A percentile compares a stretch with the other conserved stretches of the same genome.
phyloP scores from a whole-genome alignment of 1,140 invertebrate genomes.

The Alviniconcha marisindica region DNA sequence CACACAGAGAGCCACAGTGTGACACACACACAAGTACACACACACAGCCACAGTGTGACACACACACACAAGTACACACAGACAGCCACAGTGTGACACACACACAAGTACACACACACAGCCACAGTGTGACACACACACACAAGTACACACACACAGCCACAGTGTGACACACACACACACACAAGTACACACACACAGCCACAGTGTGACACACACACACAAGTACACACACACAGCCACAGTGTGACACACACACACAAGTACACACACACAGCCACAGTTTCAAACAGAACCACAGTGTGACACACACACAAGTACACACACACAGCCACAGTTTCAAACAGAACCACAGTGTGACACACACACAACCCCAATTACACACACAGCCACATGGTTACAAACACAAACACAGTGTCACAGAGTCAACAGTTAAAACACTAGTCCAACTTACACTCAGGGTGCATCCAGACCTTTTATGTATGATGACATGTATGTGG shows the following conservation, averaged over 20 bases:
- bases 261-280: background rate
- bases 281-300: background rate
- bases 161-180: background rate
- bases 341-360: too few relatives aligned
- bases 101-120: constrained; percentile 15
- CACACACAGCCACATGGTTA: background rate
- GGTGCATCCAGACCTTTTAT: too few relatives aligned
- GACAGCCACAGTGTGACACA: background rate
- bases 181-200: constrained; percentile 14
- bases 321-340: background rate
- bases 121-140: background rate
- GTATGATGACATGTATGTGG: too few relatives aligned
- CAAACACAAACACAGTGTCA: background rate
- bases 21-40: background rate
- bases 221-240: background rate
- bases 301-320: background rate
- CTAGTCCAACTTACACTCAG: too few relatives aligned
- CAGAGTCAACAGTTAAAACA: too few relatives aligned
- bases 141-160: background rate
- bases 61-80: constrained; percentile 27
- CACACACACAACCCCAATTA: background rate
- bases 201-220: background rate
- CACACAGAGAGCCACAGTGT: background rate
- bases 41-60: background rate
- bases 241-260: background rate